Percentiles rank a stretch among this genome's conserved stretches.
Evolutionary conservation across 2,113 vertebrate genomes (phyloP).

Genomic region (Sterrhoptilus dennistouni): DNA sequence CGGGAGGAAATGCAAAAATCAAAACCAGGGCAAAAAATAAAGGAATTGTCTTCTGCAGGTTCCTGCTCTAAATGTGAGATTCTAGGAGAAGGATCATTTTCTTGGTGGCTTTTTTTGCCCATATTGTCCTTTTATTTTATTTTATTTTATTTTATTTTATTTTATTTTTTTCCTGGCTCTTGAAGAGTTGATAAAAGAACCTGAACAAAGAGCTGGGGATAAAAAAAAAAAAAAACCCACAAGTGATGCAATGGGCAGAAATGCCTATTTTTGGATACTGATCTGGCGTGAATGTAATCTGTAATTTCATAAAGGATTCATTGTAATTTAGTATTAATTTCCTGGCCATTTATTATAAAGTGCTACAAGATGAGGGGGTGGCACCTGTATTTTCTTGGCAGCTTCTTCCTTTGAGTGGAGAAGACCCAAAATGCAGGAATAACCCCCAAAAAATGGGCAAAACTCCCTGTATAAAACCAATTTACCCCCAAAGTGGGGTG

Average conservation of each 20-base stretch:
- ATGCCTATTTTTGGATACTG: conserved; percentile 43
- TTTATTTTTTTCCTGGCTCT: background rate
- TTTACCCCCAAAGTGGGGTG: background rate
- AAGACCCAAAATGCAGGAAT: background rate
- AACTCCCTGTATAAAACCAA: background rate
- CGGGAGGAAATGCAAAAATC: background rate
- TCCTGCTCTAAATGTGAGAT: background rate
- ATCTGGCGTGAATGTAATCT: conserved; percentile 67
- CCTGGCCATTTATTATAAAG: conserved; percentile 70
- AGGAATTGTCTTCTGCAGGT: conserved; percentile 14
- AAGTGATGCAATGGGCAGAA: conserved; percentile 46
- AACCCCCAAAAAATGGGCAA: background rate
- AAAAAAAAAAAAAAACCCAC: background rate
- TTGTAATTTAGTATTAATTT: conserved; percentile 71
- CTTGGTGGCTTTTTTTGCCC: background rate
- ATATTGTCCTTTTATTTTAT: background rate
- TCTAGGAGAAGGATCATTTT: background rate
- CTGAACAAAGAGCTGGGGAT: background rate
- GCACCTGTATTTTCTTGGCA: conserved; percentile 54
- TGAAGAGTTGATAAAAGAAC: background rate
- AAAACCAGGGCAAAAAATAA: background rate
- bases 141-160: background rate
- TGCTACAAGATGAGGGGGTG: conserved; percentile 55
- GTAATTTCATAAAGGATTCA: conserved; percentile 68
- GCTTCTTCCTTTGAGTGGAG: background rate